phyloP scores from a whole-genome alignment of 1,140 invertebrate genomes.

The Diuraphis noxia region DNA sequence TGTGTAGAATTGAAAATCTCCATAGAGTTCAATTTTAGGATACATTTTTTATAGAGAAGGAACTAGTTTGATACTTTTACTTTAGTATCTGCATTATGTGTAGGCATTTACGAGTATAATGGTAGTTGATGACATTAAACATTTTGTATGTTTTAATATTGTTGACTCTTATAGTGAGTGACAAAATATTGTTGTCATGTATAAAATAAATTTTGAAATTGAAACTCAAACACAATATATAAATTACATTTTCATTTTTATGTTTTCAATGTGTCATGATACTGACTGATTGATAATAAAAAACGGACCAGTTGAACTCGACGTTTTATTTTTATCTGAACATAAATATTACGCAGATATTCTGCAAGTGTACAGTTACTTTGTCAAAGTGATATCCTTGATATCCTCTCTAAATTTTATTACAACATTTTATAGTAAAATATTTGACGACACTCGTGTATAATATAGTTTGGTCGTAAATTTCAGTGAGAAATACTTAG shows the following conservation, averaged over 20 bases:
- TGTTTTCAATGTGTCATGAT: not conserved
- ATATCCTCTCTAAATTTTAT: not conserved
- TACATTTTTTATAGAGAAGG: too few species aligned
- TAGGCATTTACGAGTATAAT: too few species aligned
- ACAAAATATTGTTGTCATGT: not conserved
- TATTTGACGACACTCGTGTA: not conserved
- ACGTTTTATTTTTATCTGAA: conserved; percentile 5
- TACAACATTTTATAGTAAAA: not conserved
- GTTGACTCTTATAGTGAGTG: not conserved
- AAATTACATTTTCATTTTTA: conserved; percentile 7
- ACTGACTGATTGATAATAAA: conserved; percentile 23
- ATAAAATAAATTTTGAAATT: not conserved
- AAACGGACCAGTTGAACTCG: not conserved
- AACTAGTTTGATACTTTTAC: too few species aligned
- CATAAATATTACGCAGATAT: not conserved
- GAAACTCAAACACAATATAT: not conserved
- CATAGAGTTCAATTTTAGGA: too few species aligned
- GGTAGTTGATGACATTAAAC: too few species aligned
- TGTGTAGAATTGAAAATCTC: not conserved
- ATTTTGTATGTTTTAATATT: not conserved
- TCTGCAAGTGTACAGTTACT: not conserved
- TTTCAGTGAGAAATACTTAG: not conserved
- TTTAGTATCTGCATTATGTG: too few species aligned
- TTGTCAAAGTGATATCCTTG: not conserved
- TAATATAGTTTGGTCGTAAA: not conserved